phyloP scores from a whole-genome alignment of 2,797 vertebrate genomes.

The Spatula clypeata region DNA sequence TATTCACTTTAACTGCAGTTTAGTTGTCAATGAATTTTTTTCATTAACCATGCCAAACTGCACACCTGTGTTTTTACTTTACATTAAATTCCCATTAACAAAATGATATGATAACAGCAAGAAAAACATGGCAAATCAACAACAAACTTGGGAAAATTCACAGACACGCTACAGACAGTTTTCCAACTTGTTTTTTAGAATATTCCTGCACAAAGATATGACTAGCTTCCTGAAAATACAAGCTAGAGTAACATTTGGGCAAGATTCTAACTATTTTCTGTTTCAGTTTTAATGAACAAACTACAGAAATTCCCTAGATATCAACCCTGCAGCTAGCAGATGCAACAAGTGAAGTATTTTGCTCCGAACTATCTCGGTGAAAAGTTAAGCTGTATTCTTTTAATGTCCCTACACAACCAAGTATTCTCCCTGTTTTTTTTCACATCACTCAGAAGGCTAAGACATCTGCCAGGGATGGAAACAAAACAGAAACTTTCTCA shows the following conservation, averaged over 20 bases:
- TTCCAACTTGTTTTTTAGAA: neutral
- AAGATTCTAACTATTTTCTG: neutral
- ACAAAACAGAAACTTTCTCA: neutral
- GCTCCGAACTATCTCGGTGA: neutral
- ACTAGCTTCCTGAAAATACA: neutral
- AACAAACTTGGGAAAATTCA: neutral
- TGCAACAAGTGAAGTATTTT: neutral
- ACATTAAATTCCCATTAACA: neutral
- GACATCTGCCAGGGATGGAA: neutral
- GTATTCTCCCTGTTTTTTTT: fast-evolving
- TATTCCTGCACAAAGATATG: neutral
- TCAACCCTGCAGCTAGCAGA: neutral
- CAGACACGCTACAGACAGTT: neutral
- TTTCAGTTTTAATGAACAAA: neutral
- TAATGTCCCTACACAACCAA: neutral
- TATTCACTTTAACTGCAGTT: neutral
- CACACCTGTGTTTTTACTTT: neutral
- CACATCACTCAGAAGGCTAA: neutral
- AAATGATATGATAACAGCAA: neutral
- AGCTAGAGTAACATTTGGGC: neutral
- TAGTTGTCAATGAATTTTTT: neutral
- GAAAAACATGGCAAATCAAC: neutral
- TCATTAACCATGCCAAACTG: neutral
- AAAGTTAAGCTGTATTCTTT: neutral
- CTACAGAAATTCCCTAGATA: neutral